Evolutionary conservation across 2,888 invertebrate species (phyloP).

Genomic region (Orchesellides sinensis): DNA sequence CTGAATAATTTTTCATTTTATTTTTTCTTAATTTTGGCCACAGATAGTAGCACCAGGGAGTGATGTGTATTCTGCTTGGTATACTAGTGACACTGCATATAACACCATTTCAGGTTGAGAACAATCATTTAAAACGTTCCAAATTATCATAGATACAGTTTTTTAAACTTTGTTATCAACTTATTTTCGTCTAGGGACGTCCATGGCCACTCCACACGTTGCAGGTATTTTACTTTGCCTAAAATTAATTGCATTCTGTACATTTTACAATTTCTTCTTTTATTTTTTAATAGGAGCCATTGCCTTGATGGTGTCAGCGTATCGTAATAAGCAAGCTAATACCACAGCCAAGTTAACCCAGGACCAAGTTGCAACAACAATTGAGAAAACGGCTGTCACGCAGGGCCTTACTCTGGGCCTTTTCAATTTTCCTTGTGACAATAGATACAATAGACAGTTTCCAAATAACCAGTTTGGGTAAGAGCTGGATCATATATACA

Average conservation of each 20-base stretch:
- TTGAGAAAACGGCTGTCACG: constrained; percentile 21
- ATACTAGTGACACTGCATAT: neutral
- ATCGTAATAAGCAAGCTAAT: neutral
- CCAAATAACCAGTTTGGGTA: constrained; percentile 39
- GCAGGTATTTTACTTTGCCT: neutral
- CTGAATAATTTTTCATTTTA: neutral
- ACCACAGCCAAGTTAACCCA: neutral
- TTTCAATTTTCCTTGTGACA: neutral
- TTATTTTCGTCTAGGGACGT: no score
- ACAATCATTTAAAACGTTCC: no score
- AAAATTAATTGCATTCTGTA: no score
- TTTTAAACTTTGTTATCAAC: no score
- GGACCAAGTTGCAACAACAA: neutral
- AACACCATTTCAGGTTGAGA: constrained; percentile 8
- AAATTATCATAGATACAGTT: no score
- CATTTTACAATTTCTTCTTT: no score
- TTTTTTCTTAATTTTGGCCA: neutral
- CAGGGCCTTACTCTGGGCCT: neutral
- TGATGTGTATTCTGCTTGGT: constrained; percentile 13
- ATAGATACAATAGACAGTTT: neutral
- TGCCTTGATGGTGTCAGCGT: constrained; percentile 6
- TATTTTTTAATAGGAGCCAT: neutral
- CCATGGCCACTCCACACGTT: constrained; percentile 37
- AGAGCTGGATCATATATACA: no score
- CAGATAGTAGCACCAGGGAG: constrained; percentile 39